phyloP scores from a whole-genome alignment of 1,140 invertebrate genomes.

The Drosophila lacteicornis region DNA sequence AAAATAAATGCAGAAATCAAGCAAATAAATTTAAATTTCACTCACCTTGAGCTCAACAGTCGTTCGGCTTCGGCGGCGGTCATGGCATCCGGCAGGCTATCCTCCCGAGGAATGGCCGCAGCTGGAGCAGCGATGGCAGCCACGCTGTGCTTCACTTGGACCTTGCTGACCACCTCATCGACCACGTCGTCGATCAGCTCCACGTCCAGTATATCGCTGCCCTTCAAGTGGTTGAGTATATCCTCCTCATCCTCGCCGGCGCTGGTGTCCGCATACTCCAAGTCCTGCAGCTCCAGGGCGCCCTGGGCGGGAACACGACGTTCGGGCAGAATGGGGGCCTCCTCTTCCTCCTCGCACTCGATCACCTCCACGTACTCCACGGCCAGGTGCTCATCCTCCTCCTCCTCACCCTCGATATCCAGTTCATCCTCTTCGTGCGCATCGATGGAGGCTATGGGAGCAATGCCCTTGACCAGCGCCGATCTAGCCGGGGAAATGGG shows the following conservation, averaged over 20 bases:
- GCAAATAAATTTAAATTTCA: background rate
- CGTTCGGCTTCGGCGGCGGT: slow-evolving; percentile 94
- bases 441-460: slow-evolving; percentile 77
- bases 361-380: slow-evolving; percentile 57
- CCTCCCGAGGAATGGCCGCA: slow-evolving; percentile 57
- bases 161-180: slow-evolving; percentile 73
- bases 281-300: slow-evolving; percentile 82
- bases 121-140: slow-evolving; percentile 6
- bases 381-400: slow-evolving; percentile 61
- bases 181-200: slow-evolving; percentile 60
- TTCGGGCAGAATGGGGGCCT: slow-evolving; percentile 66
- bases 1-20: background rate
- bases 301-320: slow-evolving; percentile 52
- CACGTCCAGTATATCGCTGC: slow-evolving; percentile 51
- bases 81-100: slow-evolving; percentile 88
- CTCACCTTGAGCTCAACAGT: slow-evolving; percentile 91
- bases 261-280: slow-evolving; percentile 86
- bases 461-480: slow-evolving; percentile 65
- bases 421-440: slow-evolving; percentile 66
- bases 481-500: slow-evolving; percentile 68
- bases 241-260: slow-evolving; percentile 86
- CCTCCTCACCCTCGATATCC: slow-evolving; percentile 23
- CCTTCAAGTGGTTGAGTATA: slow-evolving; percentile 81
- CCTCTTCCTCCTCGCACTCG: slow-evolving; percentile 45
- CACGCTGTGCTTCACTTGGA: slow-evolving; percentile 54